A percentile compares a stretch with the other conserved stretches of the same genome.
These are phyloP conservation scores for Argyrosomus regius DNA, from an alignment of 2,797 vertebrate genomes.

Conservation along the genomic window DNA sequence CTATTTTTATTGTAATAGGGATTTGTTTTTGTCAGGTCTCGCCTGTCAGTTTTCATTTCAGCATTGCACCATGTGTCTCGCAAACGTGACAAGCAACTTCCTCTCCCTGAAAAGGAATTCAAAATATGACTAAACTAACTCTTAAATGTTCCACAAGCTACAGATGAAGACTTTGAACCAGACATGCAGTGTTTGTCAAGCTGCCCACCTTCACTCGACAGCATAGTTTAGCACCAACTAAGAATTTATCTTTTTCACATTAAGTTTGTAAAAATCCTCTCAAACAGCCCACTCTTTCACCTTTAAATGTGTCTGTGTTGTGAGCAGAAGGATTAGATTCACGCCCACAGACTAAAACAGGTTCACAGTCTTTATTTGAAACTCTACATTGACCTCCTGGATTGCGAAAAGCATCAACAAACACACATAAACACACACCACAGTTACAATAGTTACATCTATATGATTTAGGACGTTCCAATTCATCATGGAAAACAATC, in stretches of 20 bases:
- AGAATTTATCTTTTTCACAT: constrained; percentile 19
- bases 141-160: not conserved
- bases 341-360: constrained; percentile 5
- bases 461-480: not conserved
- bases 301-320: not conserved
- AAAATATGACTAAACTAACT: constrained; percentile 27
- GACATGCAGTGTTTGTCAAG: constrained; percentile 27
- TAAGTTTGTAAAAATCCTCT: constrained; percentile 4
- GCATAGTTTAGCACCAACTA: constrained; percentile 15
- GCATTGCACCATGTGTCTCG: not conserved
- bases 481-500: not conserved
- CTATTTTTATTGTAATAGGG: not conserved
- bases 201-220: constrained; percentile 30
- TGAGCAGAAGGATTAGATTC: not conserved
- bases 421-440: not conserved
- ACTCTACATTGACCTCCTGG: not conserved
- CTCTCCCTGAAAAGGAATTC: constrained; percentile 51
- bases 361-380: not conserved
- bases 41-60: constrained; percentile 22
- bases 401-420: not conserved
- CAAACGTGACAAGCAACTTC: constrained; percentile 29
- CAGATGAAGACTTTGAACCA: not conserved
- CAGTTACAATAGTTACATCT: not conserved
- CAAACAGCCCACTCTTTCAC: not conserved
- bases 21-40: constrained; percentile 20